Conservation (phyloP, 2,888 invertebrate species). For the Venusia cambrica region DNA sequence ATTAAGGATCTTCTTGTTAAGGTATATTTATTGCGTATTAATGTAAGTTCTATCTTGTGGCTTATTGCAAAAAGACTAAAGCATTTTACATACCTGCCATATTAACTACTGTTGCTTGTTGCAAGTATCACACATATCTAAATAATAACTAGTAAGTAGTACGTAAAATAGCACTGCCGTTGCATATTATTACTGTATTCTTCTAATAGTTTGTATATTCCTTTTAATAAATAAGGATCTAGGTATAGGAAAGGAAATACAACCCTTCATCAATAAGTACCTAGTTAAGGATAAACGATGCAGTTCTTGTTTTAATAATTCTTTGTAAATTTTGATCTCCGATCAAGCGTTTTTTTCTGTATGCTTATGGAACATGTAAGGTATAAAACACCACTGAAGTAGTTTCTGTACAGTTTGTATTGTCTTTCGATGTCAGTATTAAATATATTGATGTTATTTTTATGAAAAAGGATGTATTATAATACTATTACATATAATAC, state of each 20-base stretch:
- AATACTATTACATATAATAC: background rate
- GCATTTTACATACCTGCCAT: slow-evolving; percentile 1
- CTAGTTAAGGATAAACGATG: slow-evolving; percentile 12
- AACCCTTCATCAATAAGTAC: slow-evolving; percentile 7
- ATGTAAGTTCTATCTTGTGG: slow-evolving; percentile 8
- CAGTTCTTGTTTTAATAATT: slow-evolving; percentile 47
- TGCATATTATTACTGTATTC: slow-evolving; percentile 67
- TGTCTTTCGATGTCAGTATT: slow-evolving; percentile 59
- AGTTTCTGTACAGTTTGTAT: slow-evolving; percentile 76
- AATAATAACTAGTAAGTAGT: slow-evolving; percentile 46
- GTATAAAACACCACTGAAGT: slow-evolving; percentile 79
- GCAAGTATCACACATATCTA: slow-evolving; percentile 23
- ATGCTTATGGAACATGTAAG: slow-evolving; percentile 69
- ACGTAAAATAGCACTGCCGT: slow-evolving; percentile 75
- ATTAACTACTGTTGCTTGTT: slow-evolving; percentile 10
- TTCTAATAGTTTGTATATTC: slow-evolving; percentile 11
- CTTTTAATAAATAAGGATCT: slow-evolving; percentile 21
- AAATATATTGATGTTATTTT: slow-evolving; percentile 33
- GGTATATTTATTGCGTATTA: slow-evolving; percentile 17
- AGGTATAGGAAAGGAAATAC: slow-evolving; percentile 16
- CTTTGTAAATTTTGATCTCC: slow-evolving; percentile 80
- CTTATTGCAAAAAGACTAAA: slow-evolving; percentile 1
- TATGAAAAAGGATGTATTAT: slow-evolving; percentile 24
- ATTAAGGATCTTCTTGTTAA: slow-evolving; percentile 16
- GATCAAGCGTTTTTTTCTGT: slow-evolving; percentile 75